Evolutionary conservation across 64 coral and sea anemone genomes (phyloP).

Genomic region (Acropora yongei): DNA sequence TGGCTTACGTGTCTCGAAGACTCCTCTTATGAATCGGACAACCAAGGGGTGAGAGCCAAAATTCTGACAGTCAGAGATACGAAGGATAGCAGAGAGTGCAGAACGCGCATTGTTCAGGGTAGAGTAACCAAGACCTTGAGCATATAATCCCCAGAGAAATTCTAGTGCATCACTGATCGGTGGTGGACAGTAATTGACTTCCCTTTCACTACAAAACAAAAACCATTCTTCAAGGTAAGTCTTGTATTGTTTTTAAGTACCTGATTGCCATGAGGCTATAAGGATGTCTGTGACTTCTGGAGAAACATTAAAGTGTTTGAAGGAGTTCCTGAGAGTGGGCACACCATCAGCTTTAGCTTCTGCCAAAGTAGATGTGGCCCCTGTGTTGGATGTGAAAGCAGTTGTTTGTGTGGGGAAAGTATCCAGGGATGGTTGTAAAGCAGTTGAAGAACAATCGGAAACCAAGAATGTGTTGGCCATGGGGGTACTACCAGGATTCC

Average conservation of each 20-base stretch:
- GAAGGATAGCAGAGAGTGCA: slow-evolving; percentile 1
- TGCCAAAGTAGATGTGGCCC: too few relatives aligned
- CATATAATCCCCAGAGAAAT: background rate
- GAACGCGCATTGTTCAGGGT: too few relatives aligned
- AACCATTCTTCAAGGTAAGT: slow-evolving; percentile 12
- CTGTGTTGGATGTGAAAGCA: too few relatives aligned
- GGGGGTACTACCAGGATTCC: slow-evolving; percentile 27
- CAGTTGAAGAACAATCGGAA: too few relatives aligned
- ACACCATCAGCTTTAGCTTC: background rate
- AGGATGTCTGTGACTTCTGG: slow-evolving; percentile 13
- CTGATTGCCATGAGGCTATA: too few relatives aligned
- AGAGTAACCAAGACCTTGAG: slow-evolving; percentile 8
- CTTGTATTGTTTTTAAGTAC: too few relatives aligned
- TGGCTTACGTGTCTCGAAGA: slow-evolving; percentile 12
- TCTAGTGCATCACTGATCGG: slow-evolving; percentile 5
- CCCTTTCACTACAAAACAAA: slow-evolving; percentile 11
- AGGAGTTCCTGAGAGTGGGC: slow-evolving; percentile 23
- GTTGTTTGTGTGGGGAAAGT: too few relatives aligned
- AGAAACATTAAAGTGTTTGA: slow-evolving; percentile 11
- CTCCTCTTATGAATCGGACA: slow-evolving; percentile 24
- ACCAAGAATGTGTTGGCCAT: too few relatives aligned
- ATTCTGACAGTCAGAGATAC: background rate
- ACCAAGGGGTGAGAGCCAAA: slow-evolving; percentile 24
- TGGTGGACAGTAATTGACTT: slow-evolving; percentile 24
- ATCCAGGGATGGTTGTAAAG: too few relatives aligned